Evolutionary conservation across 2,113 vertebrate genomes (phyloP).

Genomic region (Oncorhynchus tshawytscha): DNA sequence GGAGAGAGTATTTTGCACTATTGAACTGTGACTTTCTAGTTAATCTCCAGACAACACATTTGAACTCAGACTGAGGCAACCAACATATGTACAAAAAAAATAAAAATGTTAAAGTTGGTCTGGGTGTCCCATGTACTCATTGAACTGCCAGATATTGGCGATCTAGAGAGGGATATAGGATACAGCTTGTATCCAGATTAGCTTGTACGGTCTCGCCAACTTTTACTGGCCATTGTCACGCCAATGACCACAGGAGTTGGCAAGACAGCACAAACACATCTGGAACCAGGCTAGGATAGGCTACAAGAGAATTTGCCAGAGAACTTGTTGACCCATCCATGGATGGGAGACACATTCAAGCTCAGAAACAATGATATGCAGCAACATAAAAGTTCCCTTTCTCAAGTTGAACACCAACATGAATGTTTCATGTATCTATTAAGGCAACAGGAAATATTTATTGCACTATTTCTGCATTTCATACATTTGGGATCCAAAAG

Average conservation of each 20-base stretch:
- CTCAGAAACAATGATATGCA: not conserved
- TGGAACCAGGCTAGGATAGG: too few relatives aligned
- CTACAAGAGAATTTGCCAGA: not conserved
- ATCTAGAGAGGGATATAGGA: not conserved
- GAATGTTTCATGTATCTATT: not conserved
- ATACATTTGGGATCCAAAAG: conserved; percentile 16
- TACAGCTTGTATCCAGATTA: not conserved
- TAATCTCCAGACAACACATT: conserved; percentile 6
- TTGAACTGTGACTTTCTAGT: not conserved
- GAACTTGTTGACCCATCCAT: not conserved
- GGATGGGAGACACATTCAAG: not conserved
- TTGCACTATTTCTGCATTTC: not conserved
- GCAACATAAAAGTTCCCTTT: conserved; percentile 14
- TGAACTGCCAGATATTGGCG: conserved; percentile 8
- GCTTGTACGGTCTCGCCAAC: too few relatives aligned
- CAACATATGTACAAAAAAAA: not conserved
- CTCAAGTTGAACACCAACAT: conserved; percentile 8
- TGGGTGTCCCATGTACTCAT: too few relatives aligned
- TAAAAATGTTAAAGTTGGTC: not conserved
- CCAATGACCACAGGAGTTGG: not conserved
- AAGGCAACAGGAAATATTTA: not conserved
- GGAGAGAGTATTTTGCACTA: not conserved
- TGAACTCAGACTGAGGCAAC: not conserved
- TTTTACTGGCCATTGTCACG: too few relatives aligned
- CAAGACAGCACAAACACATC: not conserved